Evolutionary conservation across 2,797 vertebrate genomes (phyloP).

Genomic region (Capromys pilorides): DNA sequence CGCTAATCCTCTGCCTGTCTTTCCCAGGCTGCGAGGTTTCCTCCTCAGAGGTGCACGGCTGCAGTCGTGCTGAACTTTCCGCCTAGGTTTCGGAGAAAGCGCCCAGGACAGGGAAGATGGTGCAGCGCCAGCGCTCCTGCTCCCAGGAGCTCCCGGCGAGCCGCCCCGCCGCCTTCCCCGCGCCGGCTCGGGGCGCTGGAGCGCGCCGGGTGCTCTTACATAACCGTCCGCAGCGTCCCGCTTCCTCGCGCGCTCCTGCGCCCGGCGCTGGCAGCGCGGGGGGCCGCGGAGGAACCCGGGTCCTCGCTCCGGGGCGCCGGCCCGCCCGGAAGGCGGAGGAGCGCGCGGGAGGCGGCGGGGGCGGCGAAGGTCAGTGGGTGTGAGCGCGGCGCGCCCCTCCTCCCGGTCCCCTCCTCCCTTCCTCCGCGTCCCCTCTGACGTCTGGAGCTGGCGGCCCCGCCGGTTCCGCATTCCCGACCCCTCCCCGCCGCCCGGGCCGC

Average conservation of each 20-base stretch:
- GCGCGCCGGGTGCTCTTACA: slow-evolving; percentile 77
- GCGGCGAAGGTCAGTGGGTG: slow-evolving; percentile 78
- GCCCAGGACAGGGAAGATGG: slow-evolving; percentile 29
- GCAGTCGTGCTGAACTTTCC: not conserved
- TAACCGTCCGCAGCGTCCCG: slow-evolving; percentile 71
- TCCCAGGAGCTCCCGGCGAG: not conserved
- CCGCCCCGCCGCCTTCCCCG: not conserved
- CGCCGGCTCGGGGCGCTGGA: not conserved
- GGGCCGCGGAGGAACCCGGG: slow-evolving; percentile 43
- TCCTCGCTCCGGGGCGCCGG: not conserved
- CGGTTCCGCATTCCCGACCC: slow-evolving; percentile 98
- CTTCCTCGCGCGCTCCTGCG: slow-evolving; percentile 58
- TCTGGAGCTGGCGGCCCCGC: slow-evolving; percentile 91
- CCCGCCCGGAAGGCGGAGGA: slow-evolving; percentile 20
- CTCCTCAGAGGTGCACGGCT: not conserved
- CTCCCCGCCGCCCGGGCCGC: slow-evolving; percentile 93
- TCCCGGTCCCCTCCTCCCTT: slow-evolving; percentile 86
- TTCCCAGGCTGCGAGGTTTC: not conserved
- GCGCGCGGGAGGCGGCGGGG: slow-evolving; percentile 87
- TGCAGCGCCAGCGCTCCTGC: not conserved
- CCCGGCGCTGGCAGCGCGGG: slow-evolving; percentile 24
- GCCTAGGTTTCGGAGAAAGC: not conserved
- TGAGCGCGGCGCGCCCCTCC: slow-evolving; percentile 80
- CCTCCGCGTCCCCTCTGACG: slow-evolving; percentile 89
- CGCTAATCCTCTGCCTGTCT: not conserved